Evolutionary conservation across 2,113 vertebrate species (phyloP).

Genomic region (Paratilapia polleni): DNA sequence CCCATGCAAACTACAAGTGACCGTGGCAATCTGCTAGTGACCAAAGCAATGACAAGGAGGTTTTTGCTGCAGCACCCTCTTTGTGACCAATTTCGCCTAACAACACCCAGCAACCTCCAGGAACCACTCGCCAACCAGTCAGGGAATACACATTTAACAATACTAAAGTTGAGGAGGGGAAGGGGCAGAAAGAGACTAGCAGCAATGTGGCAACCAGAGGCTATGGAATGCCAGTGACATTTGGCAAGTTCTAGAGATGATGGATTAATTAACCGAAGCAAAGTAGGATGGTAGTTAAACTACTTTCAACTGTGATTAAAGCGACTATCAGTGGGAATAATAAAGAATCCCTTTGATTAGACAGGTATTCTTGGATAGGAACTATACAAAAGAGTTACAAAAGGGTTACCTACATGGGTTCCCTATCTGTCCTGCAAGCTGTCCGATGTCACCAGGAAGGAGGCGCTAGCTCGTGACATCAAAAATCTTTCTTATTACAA

Average conservation of each 20-base stretch:
- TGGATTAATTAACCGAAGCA: background rate
- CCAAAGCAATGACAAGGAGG: no score
- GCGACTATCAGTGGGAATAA: background rate
- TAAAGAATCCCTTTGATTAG: background rate
- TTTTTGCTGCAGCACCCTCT: no score
- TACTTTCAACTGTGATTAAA: background rate
- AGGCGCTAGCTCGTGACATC: background rate
- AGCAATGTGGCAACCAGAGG: no score
- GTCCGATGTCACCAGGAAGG: background rate
- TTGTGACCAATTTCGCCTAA: background rate
- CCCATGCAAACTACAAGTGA: no score
- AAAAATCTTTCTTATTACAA: no score
- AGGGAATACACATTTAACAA: constrained; percentile 1
- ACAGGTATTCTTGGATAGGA: background rate
- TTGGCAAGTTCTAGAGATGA: fast-evolving
- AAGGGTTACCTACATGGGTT: background rate
- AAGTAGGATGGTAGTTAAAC: background rate
- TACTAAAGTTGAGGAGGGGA: background rate
- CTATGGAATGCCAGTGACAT: background rate
- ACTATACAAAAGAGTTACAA: background rate
- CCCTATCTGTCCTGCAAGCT: background rate
- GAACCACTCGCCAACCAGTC: background rate
- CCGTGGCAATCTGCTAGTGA: no score
- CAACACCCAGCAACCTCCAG: background rate
- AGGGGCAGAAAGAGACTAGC: background rate